These are phyloP conservation scores for Pycnonotus jocosus DNA, from an alignment of 2,113 vertebrate species.

Conservation along the genomic window DNA sequence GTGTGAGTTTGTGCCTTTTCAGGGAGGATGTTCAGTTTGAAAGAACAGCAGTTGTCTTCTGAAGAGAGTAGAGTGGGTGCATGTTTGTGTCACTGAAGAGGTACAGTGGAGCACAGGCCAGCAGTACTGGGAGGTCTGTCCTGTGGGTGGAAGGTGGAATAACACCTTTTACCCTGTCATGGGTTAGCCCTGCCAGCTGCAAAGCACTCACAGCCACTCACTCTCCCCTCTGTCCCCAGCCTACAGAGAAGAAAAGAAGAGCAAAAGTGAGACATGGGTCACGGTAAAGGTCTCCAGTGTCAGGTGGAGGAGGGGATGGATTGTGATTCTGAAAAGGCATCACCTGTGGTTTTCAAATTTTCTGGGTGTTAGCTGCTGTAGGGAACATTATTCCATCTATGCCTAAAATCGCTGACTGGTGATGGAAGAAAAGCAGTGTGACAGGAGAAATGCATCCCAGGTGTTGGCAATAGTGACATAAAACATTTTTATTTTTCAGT, in stretches of 20 bases:
- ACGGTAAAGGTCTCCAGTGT: neutral
- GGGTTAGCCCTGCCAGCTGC: neutral
- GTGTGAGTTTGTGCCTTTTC: neutral
- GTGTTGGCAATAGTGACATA: neutral
- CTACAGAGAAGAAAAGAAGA: neutral
- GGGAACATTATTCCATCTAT: neutral
- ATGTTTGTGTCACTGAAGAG: neutral
- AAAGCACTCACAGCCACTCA: neutral
- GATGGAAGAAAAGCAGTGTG: neutral
- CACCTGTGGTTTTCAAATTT: neutral
- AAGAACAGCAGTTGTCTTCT: neutral
- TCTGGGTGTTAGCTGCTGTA: neutral
- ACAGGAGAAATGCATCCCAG: neutral
- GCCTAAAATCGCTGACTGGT: neutral
- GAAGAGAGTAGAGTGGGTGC: neutral
- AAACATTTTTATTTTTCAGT: neutral
- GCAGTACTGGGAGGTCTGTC: neutral
- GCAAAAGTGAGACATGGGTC: neutral
- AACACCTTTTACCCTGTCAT: neutral
- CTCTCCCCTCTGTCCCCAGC: neutral
- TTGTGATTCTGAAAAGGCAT: neutral
- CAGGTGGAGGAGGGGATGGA: neutral
- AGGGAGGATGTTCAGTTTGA: neutral
- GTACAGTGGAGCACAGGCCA: neutral
- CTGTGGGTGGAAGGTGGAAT: neutral